These are phyloP conservation scores for Helarctos malayanus DNA, from an alignment of 2,797 vertebrate genomes.

Conservation along the genomic window DNA sequence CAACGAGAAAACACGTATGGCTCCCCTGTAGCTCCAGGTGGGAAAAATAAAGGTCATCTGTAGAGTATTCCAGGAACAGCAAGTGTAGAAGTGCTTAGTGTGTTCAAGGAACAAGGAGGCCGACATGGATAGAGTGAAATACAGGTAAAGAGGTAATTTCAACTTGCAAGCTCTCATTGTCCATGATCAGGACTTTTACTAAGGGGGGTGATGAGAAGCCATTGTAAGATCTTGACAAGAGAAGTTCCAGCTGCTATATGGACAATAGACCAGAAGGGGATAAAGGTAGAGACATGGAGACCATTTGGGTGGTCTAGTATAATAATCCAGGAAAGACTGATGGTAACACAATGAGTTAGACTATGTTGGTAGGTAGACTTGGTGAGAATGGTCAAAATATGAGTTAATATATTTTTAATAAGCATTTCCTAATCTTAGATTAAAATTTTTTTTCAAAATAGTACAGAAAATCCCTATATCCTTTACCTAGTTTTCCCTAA, in stretches of 20 bases:
- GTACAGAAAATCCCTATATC: neutral
- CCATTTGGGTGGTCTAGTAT: neutral
- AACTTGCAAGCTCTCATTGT: neutral
- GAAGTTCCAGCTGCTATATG: neutral
- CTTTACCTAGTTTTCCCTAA: neutral
- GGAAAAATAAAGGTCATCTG: neutral
- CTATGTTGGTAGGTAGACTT: neutral
- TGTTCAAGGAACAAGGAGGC: neutral
- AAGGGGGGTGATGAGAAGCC: neutral
- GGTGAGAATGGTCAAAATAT: neutral
- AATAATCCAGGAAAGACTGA: neutral
- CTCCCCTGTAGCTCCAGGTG: neutral
- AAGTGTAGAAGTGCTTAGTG: neutral
- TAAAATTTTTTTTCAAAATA: neutral
- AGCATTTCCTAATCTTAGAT: neutral
- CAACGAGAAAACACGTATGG: neutral
- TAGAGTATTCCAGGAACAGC: neutral
- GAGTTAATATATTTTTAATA: conserved; percentile 6
- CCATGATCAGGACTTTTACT: neutral
- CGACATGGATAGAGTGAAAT: neutral
- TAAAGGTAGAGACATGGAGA: neutral
- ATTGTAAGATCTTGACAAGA: neutral
- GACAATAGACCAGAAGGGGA: neutral
- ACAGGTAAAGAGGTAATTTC: neutral
- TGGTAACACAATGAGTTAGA: neutral